phyloP scores from a whole-genome alignment of 2,888 invertebrate species.

The Dasypogon diadema region DNA sequence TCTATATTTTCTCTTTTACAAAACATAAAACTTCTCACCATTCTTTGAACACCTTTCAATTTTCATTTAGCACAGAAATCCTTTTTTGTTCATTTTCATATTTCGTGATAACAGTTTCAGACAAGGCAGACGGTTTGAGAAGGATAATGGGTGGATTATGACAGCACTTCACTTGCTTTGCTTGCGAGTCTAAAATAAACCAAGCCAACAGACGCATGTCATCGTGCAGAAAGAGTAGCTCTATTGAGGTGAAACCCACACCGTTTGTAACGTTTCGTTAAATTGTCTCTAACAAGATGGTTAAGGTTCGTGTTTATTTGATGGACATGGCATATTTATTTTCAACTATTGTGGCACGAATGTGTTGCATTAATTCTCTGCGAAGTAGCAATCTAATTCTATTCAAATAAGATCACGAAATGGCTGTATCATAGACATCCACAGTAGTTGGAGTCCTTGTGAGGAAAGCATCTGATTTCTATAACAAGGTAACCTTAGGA shows the following conservation, averaged over 20 bases:
- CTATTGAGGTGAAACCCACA: slow-evolving; percentile 16
- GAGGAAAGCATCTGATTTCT: too few species aligned
- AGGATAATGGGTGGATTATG: slow-evolving; percentile 35
- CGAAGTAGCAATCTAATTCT: slow-evolving; percentile 34
- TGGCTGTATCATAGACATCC: not conserved
- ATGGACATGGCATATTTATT: slow-evolving; percentile 23
- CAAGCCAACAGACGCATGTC: slow-evolving; percentile 30
- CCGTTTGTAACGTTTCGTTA: not conserved
- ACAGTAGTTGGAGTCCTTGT: slow-evolving; percentile 5
- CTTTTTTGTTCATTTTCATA: too few species aligned
- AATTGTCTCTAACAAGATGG: slow-evolving; percentile 27
- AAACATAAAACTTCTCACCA: too few species aligned
- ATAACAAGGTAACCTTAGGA: too few species aligned
- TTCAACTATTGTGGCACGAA: slow-evolving; percentile 17
- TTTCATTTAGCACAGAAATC: too few species aligned
- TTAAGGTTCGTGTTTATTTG: slow-evolving; percentile 2
- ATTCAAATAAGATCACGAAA: slow-evolving; percentile 45
- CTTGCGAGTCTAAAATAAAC: slow-evolving; percentile 24
- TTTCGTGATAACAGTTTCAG: too few species aligned
- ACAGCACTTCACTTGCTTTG: slow-evolving; percentile 26
- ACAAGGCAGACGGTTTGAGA: slow-evolving; percentile 1
- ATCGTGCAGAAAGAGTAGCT: slow-evolving; percentile 26
- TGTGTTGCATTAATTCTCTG: not conserved
- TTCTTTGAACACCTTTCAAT: too few species aligned
- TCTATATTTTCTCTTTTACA: too few species aligned